Evolutionary conservation across 2,888 invertebrate species (phyloP), one percentile per base, ranked within the genome.

Genomic region (Hyles lineata): DNA sequence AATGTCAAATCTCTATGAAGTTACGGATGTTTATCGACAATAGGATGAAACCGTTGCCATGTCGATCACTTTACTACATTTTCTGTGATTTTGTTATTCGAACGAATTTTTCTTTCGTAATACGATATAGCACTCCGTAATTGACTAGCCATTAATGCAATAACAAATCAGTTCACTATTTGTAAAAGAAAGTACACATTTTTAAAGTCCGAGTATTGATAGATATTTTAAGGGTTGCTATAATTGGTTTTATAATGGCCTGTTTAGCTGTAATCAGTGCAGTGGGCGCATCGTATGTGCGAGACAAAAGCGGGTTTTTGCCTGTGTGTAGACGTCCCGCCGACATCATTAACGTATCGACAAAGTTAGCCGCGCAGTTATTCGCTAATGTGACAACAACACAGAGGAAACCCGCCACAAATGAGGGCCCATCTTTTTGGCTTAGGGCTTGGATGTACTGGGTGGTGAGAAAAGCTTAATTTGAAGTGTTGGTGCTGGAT

Each of bases 371-470:
- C 89, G 87, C 86, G 84, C 91, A 91, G 93, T 91, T 93, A 94
- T 93, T 93, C 91, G 92, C 92, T 93, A 94, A 94, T 94, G 93
- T 93, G 94, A 94, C 94, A 93, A 93, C 92, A 91, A 91, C 90
- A 89, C 86, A 92, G 92, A 91, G 92, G 88, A 90, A 91, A 85
- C 90, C 91, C 91, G 92, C 92, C 92, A 90, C 92, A 93, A 92
- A 93, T 92, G 91, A 92, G 90, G 87, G 89, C 87, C 89, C 87
- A 90, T 92, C 91, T 91, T 92, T 92, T 92, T 81, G 90, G 89
- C 77, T 88, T 86, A 90, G 83, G 91, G 19, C 77, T 74, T 76
- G 73, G 82, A 72, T 80, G 87, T 86, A 92, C 85, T 72, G 74
- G 76, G 77, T 11, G 43, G 29, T 19, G 15, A 9, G n/a, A 0